These are phyloP conservation scores for Chironomus tentans DNA, from an alignment of 2,888 invertebrate species.

Conservation along the genomic window DNA sequence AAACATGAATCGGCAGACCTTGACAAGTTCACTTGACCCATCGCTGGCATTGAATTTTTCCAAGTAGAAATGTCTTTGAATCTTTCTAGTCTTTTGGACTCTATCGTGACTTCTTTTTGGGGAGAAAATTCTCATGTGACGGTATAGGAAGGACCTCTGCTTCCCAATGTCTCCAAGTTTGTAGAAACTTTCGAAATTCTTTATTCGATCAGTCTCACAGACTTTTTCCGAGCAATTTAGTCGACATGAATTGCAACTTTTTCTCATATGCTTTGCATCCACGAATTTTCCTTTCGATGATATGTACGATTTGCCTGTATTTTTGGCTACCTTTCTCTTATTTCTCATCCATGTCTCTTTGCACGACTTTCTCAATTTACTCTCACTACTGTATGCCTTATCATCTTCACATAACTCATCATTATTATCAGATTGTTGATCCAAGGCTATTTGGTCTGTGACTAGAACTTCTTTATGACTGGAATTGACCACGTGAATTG, in stretches of 20 bases:
- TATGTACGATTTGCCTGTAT: not conserved
- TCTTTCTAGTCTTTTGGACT: not conserved
- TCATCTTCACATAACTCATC: too few species aligned
- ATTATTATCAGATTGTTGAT: not conserved
- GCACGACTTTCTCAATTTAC: not conserved
- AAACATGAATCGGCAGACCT: not conserved
- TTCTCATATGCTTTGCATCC: not conserved
- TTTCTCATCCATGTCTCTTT: not conserved
- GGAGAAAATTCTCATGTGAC: not conserved
- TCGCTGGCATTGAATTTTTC: not conserved
- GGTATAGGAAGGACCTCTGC: not conserved
- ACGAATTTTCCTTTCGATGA: not conserved
- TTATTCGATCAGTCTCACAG: not conserved
- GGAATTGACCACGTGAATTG: not conserved
- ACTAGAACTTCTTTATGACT: not conserved
- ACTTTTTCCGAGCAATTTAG: not conserved
- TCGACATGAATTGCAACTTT: not conserved
- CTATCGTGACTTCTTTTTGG: not conserved
- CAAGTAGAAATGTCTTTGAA: not conserved
- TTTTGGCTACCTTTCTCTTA: not conserved
- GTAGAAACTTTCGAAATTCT: not conserved
- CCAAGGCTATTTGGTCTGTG: not conserved
- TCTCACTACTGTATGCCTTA: not conserved
- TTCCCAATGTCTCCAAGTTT: not conserved
- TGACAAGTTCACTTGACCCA: not conserved